Evolutionary conservation across 2,797 vertebrate species (phyloP), one percentile per base, ranked within the genome.

Genomic region (Danionella dracula): DNA sequence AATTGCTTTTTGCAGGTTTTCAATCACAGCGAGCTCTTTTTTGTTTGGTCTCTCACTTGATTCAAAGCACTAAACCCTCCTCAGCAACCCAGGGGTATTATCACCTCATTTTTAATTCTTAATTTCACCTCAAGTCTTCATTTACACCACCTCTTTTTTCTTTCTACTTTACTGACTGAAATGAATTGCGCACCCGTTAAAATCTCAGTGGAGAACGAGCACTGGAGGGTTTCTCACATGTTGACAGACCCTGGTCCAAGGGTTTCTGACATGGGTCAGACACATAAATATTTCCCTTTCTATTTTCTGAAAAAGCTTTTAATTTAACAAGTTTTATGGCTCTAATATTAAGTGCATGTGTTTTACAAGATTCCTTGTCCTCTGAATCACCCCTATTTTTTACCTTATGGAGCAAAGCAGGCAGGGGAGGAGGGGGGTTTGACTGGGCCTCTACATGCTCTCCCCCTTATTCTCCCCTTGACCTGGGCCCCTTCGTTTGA

Each of bases 281-380:
- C 82, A 72, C 90, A 95, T 93, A 95, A 96, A 96, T 95, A 94
- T 92, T 85, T 88, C 80, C 90, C 87, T 88, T 91, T 91, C 91
- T 93, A 91, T 94, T 96, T 94, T 95, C 91, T 92, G 93, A 90
- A 94, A 92, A 90, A 92, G 90, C 91, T 94, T 94, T 96, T 93
- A 94, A 95, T 96, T 97, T 93, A 93, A 90, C 92, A 94, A 90
- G 92, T 94, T 95, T 96, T 96, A 96, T 89, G 91, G 86, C 91
- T 87, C 84, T 90, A 89, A 92, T 95, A 97, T 96, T 92, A 93
- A 93, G 89, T 93, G 92, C 93, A 96, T 92, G 90, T 95, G 94
- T 96, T 97, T 94, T 94, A 96, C 92, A 94, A 93, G 93, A 91
- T 91, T 85, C 76, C 70, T 78, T 93, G 94, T 94, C 93, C 93